phyloP scores from a whole-genome alignment of 1,140 invertebrate species.

The Drosophila dunni region DNA sequence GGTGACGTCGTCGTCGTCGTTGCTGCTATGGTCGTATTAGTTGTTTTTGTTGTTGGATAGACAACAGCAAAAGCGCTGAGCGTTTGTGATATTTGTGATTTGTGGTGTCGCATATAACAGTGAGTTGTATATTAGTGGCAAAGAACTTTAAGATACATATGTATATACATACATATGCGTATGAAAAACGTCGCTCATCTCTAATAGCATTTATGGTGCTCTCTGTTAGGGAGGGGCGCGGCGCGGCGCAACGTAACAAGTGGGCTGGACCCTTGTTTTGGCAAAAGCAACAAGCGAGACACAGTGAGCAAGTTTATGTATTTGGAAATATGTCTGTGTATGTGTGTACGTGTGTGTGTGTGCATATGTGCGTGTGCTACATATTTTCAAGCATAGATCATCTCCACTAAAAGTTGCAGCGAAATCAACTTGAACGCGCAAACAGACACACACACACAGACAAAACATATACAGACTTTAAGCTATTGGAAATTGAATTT shows the following conservation, averaged over 20 bases:
- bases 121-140: conserved; percentile 16
- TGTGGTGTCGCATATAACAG: conserved; percentile 16
- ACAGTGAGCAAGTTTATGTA: conserved; percentile 35
- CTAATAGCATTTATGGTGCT: conserved; percentile 10
- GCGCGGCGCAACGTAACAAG: conserved; percentile 49
- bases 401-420: conserved; percentile 48
- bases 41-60: conserved; percentile 16
- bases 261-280: conserved; percentile 71
- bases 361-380: conserved; percentile 53
- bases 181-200: conserved; percentile 22
- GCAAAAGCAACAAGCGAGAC: conserved; percentile 71
- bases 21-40: conserved; percentile 1
- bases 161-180: background rate
- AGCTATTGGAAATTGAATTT: conserved; percentile 16
- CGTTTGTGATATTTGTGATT: conserved; percentile 20
- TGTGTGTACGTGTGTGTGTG: conserved; percentile 1
- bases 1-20: conserved; percentile 65
- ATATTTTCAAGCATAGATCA: conserved; percentile 73
- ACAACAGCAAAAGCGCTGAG: conserved; percentile 31
- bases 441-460: background rate
- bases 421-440: conserved; percentile 15
- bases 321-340: conserved; percentile 54
- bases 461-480: background rate
- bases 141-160: background rate
- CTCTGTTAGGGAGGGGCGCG: conserved; percentile 5